Conservation (phyloP, 2,113 vertebrate species). For the Corydoras maculifer region DNA sequence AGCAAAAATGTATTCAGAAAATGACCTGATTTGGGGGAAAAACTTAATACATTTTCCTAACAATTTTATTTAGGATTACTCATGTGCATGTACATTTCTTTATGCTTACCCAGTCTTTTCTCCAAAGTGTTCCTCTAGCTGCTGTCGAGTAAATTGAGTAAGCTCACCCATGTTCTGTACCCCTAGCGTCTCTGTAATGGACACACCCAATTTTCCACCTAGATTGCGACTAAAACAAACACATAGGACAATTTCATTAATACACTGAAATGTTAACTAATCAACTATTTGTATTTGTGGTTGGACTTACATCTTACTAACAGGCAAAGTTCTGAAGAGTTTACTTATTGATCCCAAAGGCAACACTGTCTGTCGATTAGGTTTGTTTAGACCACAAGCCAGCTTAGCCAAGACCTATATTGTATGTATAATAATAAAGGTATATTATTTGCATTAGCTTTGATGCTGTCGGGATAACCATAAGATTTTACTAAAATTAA, state of each 20-base stretch:
- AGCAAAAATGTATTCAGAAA: too few species aligned
- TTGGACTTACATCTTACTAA: conserved; percentile 82
- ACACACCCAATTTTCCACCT: conserved; percentile 87
- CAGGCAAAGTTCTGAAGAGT: conserved; percentile 79
- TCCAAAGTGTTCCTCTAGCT: conserved; percentile 83
- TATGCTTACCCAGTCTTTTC: conserved; percentile 82
- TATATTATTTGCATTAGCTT: background rate
- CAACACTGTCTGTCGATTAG: conserved; percentile 86
- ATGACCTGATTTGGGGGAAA: too few species aligned
- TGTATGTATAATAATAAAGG: too few species aligned
- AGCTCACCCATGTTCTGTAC: conserved; percentile 85
- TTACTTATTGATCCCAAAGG: conserved; percentile 72
- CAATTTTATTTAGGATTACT: too few species aligned
- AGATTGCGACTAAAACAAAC: conserved; percentile 73
- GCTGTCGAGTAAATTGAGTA: conserved; percentile 70
- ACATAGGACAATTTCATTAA: conserved; percentile 1
- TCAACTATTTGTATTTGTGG: too few species aligned
- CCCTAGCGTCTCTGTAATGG: conserved; percentile 73
- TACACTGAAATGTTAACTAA: background rate
- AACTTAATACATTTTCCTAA: too few species aligned
- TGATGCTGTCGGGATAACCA: background rate
- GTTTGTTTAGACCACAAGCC: conserved; percentile 91
- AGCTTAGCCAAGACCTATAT: conserved; percentile 85
- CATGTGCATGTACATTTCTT: too few species aligned
- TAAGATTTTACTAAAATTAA: background rate